phyloP scores from a whole-genome alignment of 2,888 invertebrate species.

The Elmis aenea region DNA sequence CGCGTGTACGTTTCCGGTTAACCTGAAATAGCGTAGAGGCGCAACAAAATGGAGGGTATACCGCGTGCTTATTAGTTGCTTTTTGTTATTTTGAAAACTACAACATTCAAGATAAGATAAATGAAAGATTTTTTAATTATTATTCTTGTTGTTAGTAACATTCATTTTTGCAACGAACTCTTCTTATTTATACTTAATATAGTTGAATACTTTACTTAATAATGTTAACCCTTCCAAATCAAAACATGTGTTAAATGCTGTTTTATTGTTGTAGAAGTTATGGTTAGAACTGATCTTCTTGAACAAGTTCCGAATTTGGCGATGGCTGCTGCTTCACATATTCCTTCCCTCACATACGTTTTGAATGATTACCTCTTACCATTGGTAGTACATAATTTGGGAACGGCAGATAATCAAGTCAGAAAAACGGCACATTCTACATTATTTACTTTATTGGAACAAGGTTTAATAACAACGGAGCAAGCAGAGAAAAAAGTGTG shows the following conservation, averaged over 20 bases:
- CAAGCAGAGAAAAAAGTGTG: slow-evolving; percentile 62
- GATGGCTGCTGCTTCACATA: slow-evolving; percentile 50
- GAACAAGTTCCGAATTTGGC: slow-evolving; percentile 65
- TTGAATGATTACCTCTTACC: slow-evolving; percentile 57
- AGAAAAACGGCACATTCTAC: slow-evolving; percentile 61
- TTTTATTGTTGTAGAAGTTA: slow-evolving; percentile 49
- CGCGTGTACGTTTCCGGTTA: slow-evolving; percentile 43
- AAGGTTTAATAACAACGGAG: slow-evolving; percentile 54
- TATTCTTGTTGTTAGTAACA: too few relatives aligned
- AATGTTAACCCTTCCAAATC: background rate
- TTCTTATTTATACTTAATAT: too few relatives aligned
- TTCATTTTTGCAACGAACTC: too few relatives aligned
- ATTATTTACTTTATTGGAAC: slow-evolving; percentile 59
- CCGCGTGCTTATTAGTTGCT: slow-evolving; percentile 40
- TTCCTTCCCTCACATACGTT: slow-evolving; percentile 49
- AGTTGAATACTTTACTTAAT: background rate
- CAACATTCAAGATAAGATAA: too few relatives aligned
- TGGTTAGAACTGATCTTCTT: slow-evolving; percentile 58
- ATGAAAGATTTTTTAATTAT: too few relatives aligned
- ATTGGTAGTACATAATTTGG: slow-evolving; percentile 57
- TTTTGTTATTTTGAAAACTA: too few relatives aligned
- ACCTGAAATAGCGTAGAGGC: slow-evolving; percentile 42
- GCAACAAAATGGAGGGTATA: slow-evolving; percentile 46
- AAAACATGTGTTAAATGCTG: background rate
- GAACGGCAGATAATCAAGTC: slow-evolving; percentile 58